Evolutionary conservation across 2,888 invertebrate species (phyloP).

Genomic region (Dione juno): DNA sequence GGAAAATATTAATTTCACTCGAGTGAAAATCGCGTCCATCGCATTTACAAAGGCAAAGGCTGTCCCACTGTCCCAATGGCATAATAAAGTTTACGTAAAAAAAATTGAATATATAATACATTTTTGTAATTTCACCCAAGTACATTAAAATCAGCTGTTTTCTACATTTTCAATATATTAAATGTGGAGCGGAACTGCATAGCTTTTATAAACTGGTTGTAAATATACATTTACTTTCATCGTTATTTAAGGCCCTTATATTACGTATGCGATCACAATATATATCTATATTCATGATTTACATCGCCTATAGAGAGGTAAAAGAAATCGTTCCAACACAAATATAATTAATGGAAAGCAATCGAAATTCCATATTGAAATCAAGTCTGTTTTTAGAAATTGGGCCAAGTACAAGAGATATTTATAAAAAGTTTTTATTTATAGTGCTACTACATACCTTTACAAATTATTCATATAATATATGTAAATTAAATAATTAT

Average conservation of each 20-base stretch:
- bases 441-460: neutral
- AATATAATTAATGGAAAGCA: slow-evolving; percentile 26
- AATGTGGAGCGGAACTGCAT: slow-evolving; percentile 42
- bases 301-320: slow-evolving; percentile 17
- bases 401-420: neutral
- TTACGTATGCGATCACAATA: slow-evolving; percentile 1
- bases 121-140: neutral
- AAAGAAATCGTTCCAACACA: slow-evolving; percentile 30
- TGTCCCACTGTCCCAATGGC: too few species aligned
- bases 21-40: too few species aligned
- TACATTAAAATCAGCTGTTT: slow-evolving; percentile 25
- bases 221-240: slow-evolving; percentile 46
- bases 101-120: too few species aligned
- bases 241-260: slow-evolving; percentile 36
- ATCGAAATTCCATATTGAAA: slow-evolving; percentile 14
- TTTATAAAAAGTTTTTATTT: neutral
- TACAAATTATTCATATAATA: neutral
- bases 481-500: neutral
- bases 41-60: too few species aligned
- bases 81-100: neutral
- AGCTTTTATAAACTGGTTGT: slow-evolving; percentile 43
- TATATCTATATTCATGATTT: slow-evolving; percentile 27
- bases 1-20: too few species aligned
- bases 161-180: slow-evolving; percentile 25
- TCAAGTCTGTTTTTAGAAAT: neutral